These are phyloP conservation scores for Hystrix brachyura DNA, from an alignment of 2,113 vertebrate genomes.

Conservation along the genomic window DNA sequence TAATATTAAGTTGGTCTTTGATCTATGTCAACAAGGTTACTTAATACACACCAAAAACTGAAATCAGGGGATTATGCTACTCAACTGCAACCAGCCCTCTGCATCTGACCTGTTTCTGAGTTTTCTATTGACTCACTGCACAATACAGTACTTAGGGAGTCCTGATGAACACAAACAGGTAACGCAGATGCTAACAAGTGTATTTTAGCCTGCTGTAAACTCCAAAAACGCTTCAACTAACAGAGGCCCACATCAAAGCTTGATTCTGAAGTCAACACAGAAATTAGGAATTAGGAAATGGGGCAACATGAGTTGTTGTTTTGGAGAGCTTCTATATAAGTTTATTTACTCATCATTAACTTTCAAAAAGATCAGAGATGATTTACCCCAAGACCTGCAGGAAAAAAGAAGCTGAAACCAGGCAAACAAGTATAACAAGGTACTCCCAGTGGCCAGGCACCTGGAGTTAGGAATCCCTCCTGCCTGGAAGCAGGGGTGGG, in stretches of 20 bases:
- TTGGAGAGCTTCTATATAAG: background rate
- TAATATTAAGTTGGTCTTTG: background rate
- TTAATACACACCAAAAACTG: background rate
- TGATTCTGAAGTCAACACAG: background rate
- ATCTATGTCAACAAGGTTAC: background rate
- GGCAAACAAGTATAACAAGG: conserved; percentile 29
- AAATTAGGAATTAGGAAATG: background rate
- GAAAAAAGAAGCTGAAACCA: conserved; percentile 37
- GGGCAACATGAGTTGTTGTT: background rate
- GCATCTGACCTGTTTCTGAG: background rate
- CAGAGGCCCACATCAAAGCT: background rate
- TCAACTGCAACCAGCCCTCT: background rate
- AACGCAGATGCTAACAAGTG: background rate
- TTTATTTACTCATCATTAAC: background rate
- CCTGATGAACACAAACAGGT: background rate
- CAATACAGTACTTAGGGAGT: background rate
- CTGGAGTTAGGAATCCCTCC: background rate
- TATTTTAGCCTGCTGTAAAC: background rate
- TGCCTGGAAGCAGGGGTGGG: background rate
- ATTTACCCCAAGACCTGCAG: conserved; percentile 25
- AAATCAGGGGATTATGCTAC: background rate
- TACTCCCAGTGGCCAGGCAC: background rate
- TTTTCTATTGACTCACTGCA: background rate
- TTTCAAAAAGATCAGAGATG: conserved; percentile 45
- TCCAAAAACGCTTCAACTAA: background rate